Evolutionary conservation across 2,888 invertebrate species (phyloP), one percentile per base, ranked within the genome.

Genomic region (Arctia plantaginis): DNA sequence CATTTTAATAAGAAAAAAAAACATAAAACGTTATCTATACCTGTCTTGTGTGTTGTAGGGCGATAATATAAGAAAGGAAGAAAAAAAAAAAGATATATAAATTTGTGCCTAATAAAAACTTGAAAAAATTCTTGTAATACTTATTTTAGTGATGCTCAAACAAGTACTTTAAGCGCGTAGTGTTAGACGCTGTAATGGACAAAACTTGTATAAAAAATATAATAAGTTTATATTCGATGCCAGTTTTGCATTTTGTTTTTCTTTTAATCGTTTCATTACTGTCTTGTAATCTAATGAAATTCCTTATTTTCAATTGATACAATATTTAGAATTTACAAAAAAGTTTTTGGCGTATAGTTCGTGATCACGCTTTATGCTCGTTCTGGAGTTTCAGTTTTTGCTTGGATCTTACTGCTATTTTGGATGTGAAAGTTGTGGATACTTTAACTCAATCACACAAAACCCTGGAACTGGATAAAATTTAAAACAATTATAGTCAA

Each of bases 121-220:
- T 89, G 89, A 82, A 89, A 55, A 92, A 87, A 90, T 90, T 87
- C 30, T 88, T 89, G 83, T 87, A 83, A 87, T 78, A 81, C 82
- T 82, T 92, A 92, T 91, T 92, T 93, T 95, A 95, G 94, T 92
- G 90, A 94, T 94, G 95, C 95, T 95, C 95, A 95, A 95, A 87
- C 88, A 89, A 91, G 91, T 90, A 88, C 90, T 91, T 89, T 95
- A 95, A 95, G 94, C 93, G 90, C 90, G 92, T 95, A 95, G 94
- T 92, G 87, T 83, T 93, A 94, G 93, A 92, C 90, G 93, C 94
- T 92, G 93, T 91, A 83, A 90, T 89, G 89, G 87, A 80, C 78
- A 87, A 89, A 82, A 80, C 85, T 80, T 85, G 78, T 86, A 84
- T 82, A 85, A 89, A 87, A 87, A 84, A 83, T 91, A 89, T 87